These are phyloP conservation scores for Scortum barcoo DNA, from an alignment of 2,113 vertebrate species.

Conservation along the genomic window DNA sequence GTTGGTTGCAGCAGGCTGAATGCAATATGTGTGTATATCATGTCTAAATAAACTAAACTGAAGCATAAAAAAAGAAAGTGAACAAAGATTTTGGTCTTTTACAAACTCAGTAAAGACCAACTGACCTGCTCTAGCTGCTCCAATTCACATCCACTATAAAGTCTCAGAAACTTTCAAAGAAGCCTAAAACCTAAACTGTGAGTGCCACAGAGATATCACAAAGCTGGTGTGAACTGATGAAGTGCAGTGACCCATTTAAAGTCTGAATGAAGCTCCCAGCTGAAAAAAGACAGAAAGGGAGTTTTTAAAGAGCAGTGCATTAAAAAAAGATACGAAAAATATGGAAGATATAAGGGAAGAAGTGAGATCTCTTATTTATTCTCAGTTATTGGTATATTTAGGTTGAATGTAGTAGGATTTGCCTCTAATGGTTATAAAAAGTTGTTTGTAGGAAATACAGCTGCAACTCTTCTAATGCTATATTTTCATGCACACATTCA, in stretches of 20 bases:
- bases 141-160: background rate
- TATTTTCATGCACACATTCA: background rate
- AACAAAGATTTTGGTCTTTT: background rate
- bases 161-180: background rate
- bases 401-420: background rate
- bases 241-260: conserved; percentile 44
- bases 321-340: background rate
- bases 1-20: background rate
- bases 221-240: conserved; percentile 1
- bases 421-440: background rate
- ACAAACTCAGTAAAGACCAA: background rate
- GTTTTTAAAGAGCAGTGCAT: conserved; percentile 1
- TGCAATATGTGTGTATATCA: background rate
- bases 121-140: too few relatives aligned
- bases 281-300: background rate
- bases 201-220: background rate
- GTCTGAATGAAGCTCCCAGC: background rate
- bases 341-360: background rate
- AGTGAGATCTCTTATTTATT: background rate
- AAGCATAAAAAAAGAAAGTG: background rate
- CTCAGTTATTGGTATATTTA: conserved; percentile 1
- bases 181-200: background rate
- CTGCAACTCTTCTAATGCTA: background rate
- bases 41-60: background rate
- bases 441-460: background rate